Conservation (phyloP, 2,113 vertebrate genomes). For the Malaclemys terrapin region DNA sequence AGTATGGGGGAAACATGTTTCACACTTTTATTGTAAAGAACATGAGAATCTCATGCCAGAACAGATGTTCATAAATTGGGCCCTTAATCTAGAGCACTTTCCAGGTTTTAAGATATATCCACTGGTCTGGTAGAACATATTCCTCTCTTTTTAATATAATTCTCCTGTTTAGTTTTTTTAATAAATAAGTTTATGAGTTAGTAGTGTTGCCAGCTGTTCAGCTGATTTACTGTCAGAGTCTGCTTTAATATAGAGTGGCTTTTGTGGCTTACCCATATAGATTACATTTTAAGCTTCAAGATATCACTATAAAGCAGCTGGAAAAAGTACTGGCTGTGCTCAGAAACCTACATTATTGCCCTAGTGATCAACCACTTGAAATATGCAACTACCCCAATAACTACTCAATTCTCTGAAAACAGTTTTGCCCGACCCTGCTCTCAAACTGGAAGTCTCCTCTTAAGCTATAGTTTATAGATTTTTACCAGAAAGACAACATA, state of each 20-base stretch:
- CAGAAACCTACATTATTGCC: slow-evolving; percentile 67
- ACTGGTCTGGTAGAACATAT: slow-evolving; percentile 61
- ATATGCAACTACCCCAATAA: slow-evolving; percentile 54
- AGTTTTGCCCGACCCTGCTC: slow-evolving; percentile 10
- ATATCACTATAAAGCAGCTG: slow-evolving; percentile 78
- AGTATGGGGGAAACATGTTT: slow-evolving; percentile 37
- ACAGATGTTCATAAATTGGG: slow-evolving; percentile 75
- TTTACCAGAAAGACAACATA: slow-evolving; percentile 8
- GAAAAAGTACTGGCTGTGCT: slow-evolving; percentile 71
- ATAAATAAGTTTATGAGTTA: slow-evolving; percentile 75
- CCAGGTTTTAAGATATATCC: slow-evolving; percentile 73
- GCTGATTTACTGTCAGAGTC: slow-evolving; percentile 74
- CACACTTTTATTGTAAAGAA: slow-evolving; percentile 74
- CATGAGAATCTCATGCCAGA: slow-evolving; percentile 68
- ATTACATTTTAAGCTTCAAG: slow-evolving; percentile 79
- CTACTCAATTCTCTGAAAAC: slow-evolving; percentile 31
- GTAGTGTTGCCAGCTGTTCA: slow-evolving; percentile 73
- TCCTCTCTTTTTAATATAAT: slow-evolving; percentile 74
- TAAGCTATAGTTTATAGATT: neutral
- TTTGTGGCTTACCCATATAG: slow-evolving; percentile 75
- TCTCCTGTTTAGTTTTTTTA: slow-evolving; percentile 76
- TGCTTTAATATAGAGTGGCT: slow-evolving; percentile 79
- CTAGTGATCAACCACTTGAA: slow-evolving; percentile 55
- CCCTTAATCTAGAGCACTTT: slow-evolving; percentile 75
- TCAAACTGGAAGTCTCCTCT: neutral